These are phyloP conservation scores for Empidonax traillii DNA, from an alignment of 2,113 vertebrate genomes.

Conservation along the genomic window DNA sequence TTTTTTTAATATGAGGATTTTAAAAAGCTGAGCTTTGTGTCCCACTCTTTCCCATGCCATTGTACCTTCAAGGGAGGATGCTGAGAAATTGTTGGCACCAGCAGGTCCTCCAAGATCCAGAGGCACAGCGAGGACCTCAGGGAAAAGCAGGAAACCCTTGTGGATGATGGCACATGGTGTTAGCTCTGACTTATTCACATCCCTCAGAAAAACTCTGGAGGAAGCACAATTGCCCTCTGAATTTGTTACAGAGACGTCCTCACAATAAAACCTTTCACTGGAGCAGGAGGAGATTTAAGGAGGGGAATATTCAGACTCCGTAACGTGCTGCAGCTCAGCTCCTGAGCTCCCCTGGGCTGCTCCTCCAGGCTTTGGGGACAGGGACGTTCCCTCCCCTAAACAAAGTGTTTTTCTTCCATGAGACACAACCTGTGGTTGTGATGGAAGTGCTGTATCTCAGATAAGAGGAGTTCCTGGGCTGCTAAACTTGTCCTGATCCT, in stretches of 20 bases:
- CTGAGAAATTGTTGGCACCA: not conserved
- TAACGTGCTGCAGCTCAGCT: not conserved
- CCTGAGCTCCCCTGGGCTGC: not conserved
- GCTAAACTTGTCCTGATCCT: not conserved
- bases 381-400: not conserved
- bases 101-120: not conserved
- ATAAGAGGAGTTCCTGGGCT: not conserved
- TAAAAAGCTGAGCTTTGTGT: not conserved
- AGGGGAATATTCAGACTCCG: not conserved
- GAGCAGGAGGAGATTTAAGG: not conserved
- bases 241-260: not conserved
- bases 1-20: not conserved
- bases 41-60: rapidly evolving
- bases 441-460: rapidly evolving
- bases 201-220: not conserved
- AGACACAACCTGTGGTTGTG: not conserved
- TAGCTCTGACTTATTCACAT: not conserved
- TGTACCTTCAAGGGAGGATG: not conserved
- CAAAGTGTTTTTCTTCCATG: not conserved
- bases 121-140: not conserved
- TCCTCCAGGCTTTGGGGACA: not conserved
- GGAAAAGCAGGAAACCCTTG: not conserved
- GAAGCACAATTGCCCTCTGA: not conserved
- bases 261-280: not conserved
- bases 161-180: not conserved